Percentiles rank a stretch among this genome's conserved stretches.
These are phyloP conservation scores for Tiliacea aurago DNA, from an alignment of 2,888 invertebrate genomes.

Conservation along the genomic window DNA sequence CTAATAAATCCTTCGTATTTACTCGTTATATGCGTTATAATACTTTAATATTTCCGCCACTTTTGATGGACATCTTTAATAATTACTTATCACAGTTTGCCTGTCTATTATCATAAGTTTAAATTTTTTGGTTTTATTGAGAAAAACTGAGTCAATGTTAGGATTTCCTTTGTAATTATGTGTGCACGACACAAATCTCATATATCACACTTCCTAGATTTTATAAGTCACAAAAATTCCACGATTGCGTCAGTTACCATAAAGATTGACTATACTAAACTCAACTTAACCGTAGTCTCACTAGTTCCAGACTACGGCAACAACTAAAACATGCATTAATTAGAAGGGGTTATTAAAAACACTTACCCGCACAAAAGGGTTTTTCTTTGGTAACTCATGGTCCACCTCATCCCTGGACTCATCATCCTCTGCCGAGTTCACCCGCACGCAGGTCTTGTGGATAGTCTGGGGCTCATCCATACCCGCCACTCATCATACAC, in stretches of 20 bases:
- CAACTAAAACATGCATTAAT: neutral
- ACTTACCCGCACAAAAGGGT: slow-evolving; percentile 87
- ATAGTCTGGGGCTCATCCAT: slow-evolving; percentile 85
- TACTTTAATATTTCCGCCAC: slow-evolving; percentile 8
- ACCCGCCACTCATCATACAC: slow-evolving; percentile 86
- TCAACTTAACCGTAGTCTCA: neutral
- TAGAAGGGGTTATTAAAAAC: neutral
- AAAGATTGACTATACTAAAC: neutral
- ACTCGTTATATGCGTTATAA: neutral
- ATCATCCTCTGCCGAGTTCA: slow-evolving; percentile 86
- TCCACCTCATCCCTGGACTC: slow-evolving; percentile 87
- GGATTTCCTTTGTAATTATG: neutral
- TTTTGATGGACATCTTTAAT: neutral
- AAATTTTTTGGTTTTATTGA: neutral
- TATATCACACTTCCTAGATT: neutral
- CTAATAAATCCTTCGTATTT: slow-evolving; percentile 23
- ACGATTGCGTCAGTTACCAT: neutral
- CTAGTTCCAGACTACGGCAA: neutral
- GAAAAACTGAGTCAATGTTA: neutral
- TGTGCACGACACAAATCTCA: neutral
- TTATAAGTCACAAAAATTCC: neutral
- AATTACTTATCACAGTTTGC: neutral
- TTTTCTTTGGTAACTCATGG: slow-evolving; percentile 84
- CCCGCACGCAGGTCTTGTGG: slow-evolving; percentile 87
- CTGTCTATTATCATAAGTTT: neutral